A percentile compares a stretch with the other conserved stretches of the same genome.
These are phyloP conservation scores for Equus przewalskii DNA, from an alignment of 2,113 vertebrate genomes.

Conservation along the genomic window DNA sequence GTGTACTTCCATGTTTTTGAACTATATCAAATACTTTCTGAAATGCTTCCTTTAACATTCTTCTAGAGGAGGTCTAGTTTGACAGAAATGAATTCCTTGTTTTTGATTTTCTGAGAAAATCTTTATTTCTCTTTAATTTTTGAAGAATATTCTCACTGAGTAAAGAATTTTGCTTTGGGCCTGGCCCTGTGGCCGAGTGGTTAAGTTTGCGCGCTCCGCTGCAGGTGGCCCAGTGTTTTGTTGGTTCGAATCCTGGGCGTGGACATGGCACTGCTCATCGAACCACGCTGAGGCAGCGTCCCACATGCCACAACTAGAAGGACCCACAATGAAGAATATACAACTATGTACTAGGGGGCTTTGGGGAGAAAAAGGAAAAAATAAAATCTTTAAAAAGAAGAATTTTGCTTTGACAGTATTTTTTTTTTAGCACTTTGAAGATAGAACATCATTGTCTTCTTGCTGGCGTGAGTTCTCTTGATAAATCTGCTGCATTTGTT, in stretches of 20 bases:
- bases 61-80: not conserved
- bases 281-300: too few species aligned
- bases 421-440: not conserved
- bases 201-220: too few species aligned
- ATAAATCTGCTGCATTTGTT: not conserved
- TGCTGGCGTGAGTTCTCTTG: not conserved
- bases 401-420: not conserved
- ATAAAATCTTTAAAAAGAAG: not conserved
- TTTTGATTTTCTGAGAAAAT: not conserved
- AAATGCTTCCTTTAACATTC: not conserved
- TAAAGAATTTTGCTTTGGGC: not conserved
- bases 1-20: not conserved
- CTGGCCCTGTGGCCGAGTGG: too few species aligned
- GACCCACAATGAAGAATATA: too few species aligned
- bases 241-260: too few species aligned
- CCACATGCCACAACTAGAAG: too few species aligned
- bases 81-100: not conserved
- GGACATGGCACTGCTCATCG: too few species aligned
- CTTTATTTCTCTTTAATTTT: not conserved
- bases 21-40: not conserved
- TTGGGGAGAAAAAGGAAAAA: too few species aligned
- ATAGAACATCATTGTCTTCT: not conserved
- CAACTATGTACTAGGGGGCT: too few species aligned
- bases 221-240: too few species aligned
- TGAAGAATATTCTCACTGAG: not conserved